These are phyloP conservation scores for Apamea crenata DNA, from an alignment of 2,888 invertebrate genomes.

Conservation along the genomic window DNA sequence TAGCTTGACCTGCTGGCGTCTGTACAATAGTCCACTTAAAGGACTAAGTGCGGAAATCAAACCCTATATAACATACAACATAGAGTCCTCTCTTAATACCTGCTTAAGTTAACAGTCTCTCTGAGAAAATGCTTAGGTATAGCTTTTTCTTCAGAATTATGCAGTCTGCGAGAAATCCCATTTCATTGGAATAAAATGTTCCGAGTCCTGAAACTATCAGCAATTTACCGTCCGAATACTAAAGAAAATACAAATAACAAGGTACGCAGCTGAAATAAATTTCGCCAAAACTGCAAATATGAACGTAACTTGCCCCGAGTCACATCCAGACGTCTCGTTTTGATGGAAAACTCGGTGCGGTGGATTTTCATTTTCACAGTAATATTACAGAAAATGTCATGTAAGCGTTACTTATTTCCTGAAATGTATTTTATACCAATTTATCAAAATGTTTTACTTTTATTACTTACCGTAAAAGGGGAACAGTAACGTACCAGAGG, in stretches of 20 bases:
- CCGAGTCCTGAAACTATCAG: background rate
- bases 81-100: background rate
- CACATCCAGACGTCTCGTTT: constrained; percentile 57
- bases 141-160: background rate
- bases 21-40: no score
- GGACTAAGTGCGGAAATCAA: no score
- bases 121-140: no score
- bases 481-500: no score
- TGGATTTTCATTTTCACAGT: constrained; percentile 57
- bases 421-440: background rate
- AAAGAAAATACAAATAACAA: constrained; percentile 18
- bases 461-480: background rate
- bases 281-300: constrained; percentile 61
- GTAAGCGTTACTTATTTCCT: background rate
- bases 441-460: background rate
- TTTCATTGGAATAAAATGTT: background rate
- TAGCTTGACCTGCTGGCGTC: no score
- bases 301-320: constrained; percentile 38
- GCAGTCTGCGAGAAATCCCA: background rate
- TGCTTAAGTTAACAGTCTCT: background rate
- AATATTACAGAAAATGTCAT: constrained; percentile 47
- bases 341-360: constrained; percentile 53
- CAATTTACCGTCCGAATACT: background rate
- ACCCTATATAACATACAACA: no score
- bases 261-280: constrained; percentile 49